phyloP scores from a whole-genome alignment of 2,113 vertebrate genomes.

The Equus przewalskii region DNA sequence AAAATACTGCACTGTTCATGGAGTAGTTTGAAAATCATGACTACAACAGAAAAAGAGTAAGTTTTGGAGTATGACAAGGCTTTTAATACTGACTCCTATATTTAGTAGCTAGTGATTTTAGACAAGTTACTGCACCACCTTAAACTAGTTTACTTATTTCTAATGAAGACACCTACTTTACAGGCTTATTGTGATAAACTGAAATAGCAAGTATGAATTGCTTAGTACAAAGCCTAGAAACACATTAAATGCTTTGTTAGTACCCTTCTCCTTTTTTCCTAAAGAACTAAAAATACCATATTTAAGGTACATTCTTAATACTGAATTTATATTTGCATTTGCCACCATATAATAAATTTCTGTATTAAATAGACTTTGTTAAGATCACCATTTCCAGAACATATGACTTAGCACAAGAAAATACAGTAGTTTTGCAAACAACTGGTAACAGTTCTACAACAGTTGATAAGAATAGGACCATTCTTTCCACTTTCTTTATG shows the following conservation, averaged over 20 bases:
- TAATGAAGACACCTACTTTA: not conserved
- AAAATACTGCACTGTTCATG: not conserved
- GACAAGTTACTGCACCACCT: not conserved
- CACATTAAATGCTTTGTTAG: not conserved
- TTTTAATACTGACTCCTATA: not conserved
- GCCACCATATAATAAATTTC: not conserved
- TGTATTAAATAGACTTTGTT: not conserved
- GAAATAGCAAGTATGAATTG: not conserved
- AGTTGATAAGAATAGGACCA: not conserved
- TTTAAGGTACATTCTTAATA: not conserved
- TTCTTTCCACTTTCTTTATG: not conserved
- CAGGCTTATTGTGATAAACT: not conserved
- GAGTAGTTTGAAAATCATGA: not conserved
- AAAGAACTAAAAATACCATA: constrained; percentile 42
- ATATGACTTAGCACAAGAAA: not conserved
- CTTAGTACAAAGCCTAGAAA: not conserved
- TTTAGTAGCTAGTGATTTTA: constrained; percentile 4
- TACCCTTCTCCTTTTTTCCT: not conserved
- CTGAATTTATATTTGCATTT: not conserved
- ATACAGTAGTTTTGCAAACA: not conserved
- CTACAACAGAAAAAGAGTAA: not conserved
- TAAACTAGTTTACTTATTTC: constrained; percentile 17
- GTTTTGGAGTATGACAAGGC: not conserved
- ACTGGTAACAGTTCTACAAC: not conserved
- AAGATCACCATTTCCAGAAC: not conserved